Conservation (phyloP, 2,888 invertebrate genomes). For the Timema podura region DNA sequence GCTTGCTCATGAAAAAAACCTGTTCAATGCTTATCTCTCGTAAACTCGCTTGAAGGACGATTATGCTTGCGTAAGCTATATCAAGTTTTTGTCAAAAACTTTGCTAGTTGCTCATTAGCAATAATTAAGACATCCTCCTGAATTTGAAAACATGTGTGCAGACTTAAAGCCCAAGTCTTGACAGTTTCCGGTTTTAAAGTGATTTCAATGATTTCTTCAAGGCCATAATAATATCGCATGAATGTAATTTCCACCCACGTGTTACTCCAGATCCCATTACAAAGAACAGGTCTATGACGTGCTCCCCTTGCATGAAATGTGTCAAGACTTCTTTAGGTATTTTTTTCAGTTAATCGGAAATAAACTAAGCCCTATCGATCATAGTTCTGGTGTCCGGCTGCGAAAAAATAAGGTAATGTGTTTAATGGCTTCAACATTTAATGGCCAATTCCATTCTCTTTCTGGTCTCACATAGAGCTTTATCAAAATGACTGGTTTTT, state of each 20-base stretch:
- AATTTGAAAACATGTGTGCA: not conserved
- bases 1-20: constrained; percentile 2
- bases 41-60: not conserved
- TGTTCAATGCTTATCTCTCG: not conserved
- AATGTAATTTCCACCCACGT: not conserved
- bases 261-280: constrained; percentile 4
- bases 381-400: not conserved
- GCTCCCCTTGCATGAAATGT: not conserved
- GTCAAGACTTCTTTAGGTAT: not conserved
- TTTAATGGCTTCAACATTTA: not conserved
- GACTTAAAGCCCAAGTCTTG: not conserved
- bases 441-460: not conserved
- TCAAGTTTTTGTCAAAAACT: not conserved
- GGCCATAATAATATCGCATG: not conserved
- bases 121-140: not conserved
- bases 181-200: not conserved
- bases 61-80: not conserved
- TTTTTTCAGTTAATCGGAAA: not conserved
- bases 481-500: not conserved
- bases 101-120: too few relatives aligned
- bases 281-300: not conserved
- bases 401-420: not conserved
- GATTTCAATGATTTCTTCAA: not conserved
- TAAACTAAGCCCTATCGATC: not conserved
- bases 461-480: not conserved